Evolutionary conservation across 2,888 invertebrate genomes (phyloP).

Genomic region (Poecilobothrus nobilitatus): DNA sequence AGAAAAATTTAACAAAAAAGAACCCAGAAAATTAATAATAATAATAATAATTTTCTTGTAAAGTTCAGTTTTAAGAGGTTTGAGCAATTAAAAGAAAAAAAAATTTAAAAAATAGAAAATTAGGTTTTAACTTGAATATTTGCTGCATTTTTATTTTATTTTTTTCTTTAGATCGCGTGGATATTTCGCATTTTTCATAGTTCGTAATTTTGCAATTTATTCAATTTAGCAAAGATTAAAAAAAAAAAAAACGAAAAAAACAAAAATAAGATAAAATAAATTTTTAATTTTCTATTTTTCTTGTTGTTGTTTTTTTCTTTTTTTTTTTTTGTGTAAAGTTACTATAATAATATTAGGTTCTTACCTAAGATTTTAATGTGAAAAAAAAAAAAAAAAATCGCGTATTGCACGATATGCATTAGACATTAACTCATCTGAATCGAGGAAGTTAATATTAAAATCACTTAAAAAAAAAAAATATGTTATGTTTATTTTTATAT

Average conservation of each 20-base stretch:
- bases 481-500: neutral
- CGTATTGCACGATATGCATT: slow-evolving; percentile 1
- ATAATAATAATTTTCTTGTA: too few relatives aligned
- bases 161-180: neutral
- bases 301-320: too few relatives aligned
- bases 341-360: slow-evolving; percentile 1
- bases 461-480: neutral
- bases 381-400: neutral
- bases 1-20: too few relatives aligned
- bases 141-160: neutral
- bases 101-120: neutral
- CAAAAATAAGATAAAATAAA: too few relatives aligned
- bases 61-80: too few relatives aligned
- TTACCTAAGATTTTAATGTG: neutral
- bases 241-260: neutral
- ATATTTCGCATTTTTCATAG: slow-evolving; percentile 3
- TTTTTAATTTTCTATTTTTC: too few relatives aligned
- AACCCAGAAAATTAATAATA: too few relatives aligned
- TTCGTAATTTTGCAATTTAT: neutral
- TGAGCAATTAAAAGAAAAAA: neutral
- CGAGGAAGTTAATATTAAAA: neutral
- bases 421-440: slow-evolving; percentile 6
- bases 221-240: neutral
- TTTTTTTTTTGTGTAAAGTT: neutral
- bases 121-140: neutral